Base-by-base conservation (phyloP, 2,113 vertebrate genomes). In the Silurus glanis region DNA sequence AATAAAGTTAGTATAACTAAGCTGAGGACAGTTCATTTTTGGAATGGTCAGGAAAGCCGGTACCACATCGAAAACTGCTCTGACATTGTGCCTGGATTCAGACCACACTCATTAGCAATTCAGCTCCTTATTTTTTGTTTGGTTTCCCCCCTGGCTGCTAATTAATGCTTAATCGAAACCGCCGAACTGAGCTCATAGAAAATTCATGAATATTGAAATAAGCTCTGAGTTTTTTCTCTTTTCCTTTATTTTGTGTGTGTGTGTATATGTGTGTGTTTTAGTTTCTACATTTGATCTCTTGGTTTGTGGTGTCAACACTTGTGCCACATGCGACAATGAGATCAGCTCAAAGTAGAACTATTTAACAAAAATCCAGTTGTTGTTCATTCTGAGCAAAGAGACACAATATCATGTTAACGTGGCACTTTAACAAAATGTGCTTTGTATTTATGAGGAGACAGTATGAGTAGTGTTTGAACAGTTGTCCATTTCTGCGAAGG, bases 171-270 rank as follows among this genome's bases (percentile, higher is more conserved):
- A 97, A 99, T 99, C 95, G 95, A 99, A 99, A 97, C 96, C 95
- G 95, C 97, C 98, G 97, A 99, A 98, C 97, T 97, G 97, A 98
- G 97, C 96, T 98, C 96, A 96, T 97, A 97, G 93, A 97, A 97
- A 96, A 96, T 97, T 97, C 97, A 99, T 99, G 97, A 99, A 99
- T 99, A 99, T 99, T 99, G 98, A 98, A 98, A 98, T 97, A 96
- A 96, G 96, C 96, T 96, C 95, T 96, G 96, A 96, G 95, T 95
- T 93, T 97, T 96, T 94, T 78, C 13, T 23, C 5, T 23, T 6
- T 75, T 25, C 21, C 2, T 10, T 25, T 71, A 37, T 74, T 53
- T 88, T 89, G 88, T 90, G 81, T 90, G 67, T 37, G 64, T 23
- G 51, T 66, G 61, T 88, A 83, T 56, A 4, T 56, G 55, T 56